These are phyloP conservation scores for Ictidomys tridecemlineatus DNA, from an alignment of 2,113 vertebrate species.

Conservation along the genomic window DNA sequence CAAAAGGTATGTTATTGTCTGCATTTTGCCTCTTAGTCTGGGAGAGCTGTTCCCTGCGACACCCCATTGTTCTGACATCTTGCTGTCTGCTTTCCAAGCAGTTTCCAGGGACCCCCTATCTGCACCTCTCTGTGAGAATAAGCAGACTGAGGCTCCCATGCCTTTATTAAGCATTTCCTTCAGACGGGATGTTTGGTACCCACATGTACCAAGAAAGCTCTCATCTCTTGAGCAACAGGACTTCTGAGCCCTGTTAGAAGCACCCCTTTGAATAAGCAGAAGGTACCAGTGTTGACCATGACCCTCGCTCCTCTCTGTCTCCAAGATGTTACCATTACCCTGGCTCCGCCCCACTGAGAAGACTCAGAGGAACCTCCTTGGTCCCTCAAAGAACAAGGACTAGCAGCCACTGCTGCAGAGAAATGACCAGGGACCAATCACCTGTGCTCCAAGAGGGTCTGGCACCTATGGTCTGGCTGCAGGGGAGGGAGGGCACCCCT, in stretches of 20 bases:
- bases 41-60: neutral
- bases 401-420: neutral
- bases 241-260: constrained; percentile 50
- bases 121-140: constrained; percentile 85
- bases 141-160: constrained; percentile 84
- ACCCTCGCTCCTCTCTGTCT: neutral
- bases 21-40: neutral
- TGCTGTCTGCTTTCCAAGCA: constrained; percentile 53
- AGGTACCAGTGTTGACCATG: constrained; percentile 35
- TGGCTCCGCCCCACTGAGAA: neutral
- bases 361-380: neutral
- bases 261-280: neutral
- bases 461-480: constrained; percentile 32
- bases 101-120: constrained; percentile 80
- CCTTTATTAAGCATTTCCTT: constrained; percentile 89
- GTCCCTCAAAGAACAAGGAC: neutral
- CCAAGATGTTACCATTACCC: neutral
- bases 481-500: neutral
- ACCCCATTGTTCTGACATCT: constrained; percentile 24
- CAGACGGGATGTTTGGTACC: constrained; percentile 86
- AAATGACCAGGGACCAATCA: neutral
- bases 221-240: constrained; percentile 55
- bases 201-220: constrained; percentile 80
- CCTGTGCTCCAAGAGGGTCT: neutral
- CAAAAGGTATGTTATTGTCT: neutral